A percentile compares a stretch with the other conserved stretches of the same genome.
These are phyloP conservation scores for Hydrolagus affinis DNA, from an alignment of 2,113 vertebrate genomes.

Conservation along the genomic window DNA sequence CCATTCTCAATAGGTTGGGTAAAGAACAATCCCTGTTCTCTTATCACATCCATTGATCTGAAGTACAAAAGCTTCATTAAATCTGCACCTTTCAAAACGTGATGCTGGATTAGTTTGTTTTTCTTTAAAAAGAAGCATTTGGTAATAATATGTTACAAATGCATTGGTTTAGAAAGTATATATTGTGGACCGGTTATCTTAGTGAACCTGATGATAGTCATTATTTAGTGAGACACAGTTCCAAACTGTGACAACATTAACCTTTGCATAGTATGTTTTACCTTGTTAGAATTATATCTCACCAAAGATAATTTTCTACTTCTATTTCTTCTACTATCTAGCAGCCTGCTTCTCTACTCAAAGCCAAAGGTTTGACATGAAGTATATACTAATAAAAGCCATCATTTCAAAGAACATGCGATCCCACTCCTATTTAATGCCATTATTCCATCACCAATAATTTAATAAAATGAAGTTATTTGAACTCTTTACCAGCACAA, in stretches of 20 bases:
- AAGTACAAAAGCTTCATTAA: slow-evolving; percentile 4
- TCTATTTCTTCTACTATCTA: too few relatives aligned
- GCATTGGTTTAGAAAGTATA: background rate
- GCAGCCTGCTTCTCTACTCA: too few relatives aligned
- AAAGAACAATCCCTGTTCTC: slow-evolving; percentile 5
- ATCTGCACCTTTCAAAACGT: background rate
- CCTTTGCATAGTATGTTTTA: background rate
- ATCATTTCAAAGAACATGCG: background rate
- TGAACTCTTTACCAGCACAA: background rate
- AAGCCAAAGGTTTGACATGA: too few relatives aligned
- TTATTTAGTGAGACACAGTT: background rate
- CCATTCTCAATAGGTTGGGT: background rate
- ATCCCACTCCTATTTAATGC: background rate
- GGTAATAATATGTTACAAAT: background rate
- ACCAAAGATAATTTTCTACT: too few relatives aligned
- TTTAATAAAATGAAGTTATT: too few relatives aligned
- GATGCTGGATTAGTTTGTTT: background rate
- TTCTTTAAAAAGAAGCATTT: too few relatives aligned
- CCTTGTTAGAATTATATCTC: background rate
- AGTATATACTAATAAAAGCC: background rate
- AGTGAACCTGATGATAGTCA: background rate
- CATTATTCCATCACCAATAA: background rate
- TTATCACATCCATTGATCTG: slow-evolving; percentile 13
- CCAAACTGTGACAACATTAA: background rate
- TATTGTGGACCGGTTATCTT: background rate